Percentiles rank a stretch among this genome's conserved stretches.
Conservation (phyloP, 2,888 invertebrate species). For the Podotricha telesiphe region DNA sequence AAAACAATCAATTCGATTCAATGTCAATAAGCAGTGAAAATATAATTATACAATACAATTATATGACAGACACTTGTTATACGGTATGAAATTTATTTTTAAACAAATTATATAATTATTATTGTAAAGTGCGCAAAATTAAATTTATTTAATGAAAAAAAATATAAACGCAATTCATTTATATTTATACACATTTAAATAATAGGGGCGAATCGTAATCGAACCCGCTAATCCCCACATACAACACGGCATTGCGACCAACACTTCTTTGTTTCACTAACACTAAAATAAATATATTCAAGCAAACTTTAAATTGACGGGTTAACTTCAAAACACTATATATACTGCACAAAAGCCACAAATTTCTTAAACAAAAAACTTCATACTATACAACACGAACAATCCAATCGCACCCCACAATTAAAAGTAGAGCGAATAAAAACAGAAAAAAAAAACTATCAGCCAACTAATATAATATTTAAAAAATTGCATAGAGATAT, state of each 20-base stretch:
- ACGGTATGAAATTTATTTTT: not conserved
- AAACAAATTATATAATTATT: not conserved
- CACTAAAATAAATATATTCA: too few relatives aligned
- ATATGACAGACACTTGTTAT: too few relatives aligned
- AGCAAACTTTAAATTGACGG: not conserved
- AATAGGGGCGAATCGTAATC: not conserved
- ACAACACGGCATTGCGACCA: not conserved
- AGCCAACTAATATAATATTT: not conserved
- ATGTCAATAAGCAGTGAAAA: too few relatives aligned
- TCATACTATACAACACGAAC: not conserved
- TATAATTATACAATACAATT: too few relatives aligned
- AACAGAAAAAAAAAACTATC: not conserved
- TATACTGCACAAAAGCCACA: not conserved
- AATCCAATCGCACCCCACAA: not conserved
- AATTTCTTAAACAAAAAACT: too few relatives aligned
- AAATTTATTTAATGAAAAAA: too few relatives aligned
- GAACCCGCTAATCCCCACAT: not conserved
- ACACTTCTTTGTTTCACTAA: constrained; percentile 5
- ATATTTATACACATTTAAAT: not conserved
- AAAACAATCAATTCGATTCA: too few relatives aligned
- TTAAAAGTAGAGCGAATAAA: not conserved
- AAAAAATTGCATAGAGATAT: constrained; percentile 9
- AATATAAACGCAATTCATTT: too few relatives aligned
- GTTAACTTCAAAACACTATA: not conserved
- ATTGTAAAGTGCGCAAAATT: too few relatives aligned